Conservation (phyloP, 2,888 invertebrate species). For the Drosophila affinis region DNA sequence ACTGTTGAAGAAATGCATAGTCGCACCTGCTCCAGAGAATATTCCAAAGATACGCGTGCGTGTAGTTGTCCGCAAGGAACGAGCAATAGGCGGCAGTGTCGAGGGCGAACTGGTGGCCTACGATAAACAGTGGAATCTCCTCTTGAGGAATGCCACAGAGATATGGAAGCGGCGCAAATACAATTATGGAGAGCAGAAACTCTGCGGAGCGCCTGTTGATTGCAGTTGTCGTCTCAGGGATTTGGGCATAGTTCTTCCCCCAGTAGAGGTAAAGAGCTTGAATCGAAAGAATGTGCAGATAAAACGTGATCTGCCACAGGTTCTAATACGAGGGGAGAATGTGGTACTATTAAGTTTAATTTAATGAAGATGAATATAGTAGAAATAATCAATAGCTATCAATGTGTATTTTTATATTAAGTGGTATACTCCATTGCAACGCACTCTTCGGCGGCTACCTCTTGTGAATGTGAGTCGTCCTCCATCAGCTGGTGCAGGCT, state of each 20-base stretch:
- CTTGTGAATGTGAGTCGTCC: conserved; percentile 90
- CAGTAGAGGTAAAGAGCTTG: conserved; percentile 85
- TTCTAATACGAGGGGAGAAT: conserved; percentile 91
- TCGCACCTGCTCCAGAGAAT: background rate
- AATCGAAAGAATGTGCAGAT: conserved; percentile 88
- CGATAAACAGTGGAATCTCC: conserved; percentile 97
- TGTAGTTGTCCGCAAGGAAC: conserved; percentile 88
- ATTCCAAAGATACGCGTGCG: conserved; percentile 47
- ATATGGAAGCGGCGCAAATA: conserved; percentile 88
- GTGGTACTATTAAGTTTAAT: conserved; percentile 86
- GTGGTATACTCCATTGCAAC: conserved; percentile 87
- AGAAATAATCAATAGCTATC: conserved; percentile 16
- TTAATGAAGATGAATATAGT: conserved; percentile 25
- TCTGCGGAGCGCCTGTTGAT: conserved; percentile 77
- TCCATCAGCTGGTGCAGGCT: conserved; percentile 88
- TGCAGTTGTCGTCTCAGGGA: conserved; percentile 84
- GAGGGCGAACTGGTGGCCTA: conserved; percentile 92
- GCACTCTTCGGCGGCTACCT: conserved; percentile 90
- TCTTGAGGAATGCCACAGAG: conserved; percentile 92
- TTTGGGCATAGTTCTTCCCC: conserved; percentile 85
- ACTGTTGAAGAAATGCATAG: conserved; percentile 85
- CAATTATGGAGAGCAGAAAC: conserved; percentile 79
- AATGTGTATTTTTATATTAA: conserved; percentile 42
- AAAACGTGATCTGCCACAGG: conserved; percentile 87
- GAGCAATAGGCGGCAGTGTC: conserved; percentile 90